Percentiles rank a stretch among this genome's conserved stretches.
Evolutionary conservation across 2,797 vertebrate species (phyloP).

Genomic region (Gambusia yucatana): DNA sequence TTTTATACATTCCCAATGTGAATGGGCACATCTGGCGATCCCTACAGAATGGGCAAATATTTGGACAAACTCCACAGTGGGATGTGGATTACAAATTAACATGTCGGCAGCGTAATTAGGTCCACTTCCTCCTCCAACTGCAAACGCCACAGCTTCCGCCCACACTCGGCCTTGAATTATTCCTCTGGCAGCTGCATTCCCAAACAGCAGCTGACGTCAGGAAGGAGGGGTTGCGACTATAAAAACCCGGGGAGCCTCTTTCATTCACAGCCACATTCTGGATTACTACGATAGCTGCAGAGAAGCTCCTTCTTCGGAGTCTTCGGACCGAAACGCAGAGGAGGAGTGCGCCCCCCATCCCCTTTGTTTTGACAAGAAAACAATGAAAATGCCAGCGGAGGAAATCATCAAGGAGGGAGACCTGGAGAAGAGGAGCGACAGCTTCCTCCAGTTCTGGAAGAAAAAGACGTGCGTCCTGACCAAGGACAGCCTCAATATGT

Average conservation of each 20-base stretch:
- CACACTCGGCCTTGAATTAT: slow-evolving; percentile 71
- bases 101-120: slow-evolving; percentile 50
- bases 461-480: slow-evolving; percentile 95
- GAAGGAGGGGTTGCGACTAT: slow-evolving; percentile 63
- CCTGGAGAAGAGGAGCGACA: slow-evolving; percentile 97
- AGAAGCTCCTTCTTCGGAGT: slow-evolving; percentile 53
- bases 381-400: slow-evolving; percentile 81
- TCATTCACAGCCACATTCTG: slow-evolving; percentile 70
- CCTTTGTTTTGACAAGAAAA: slow-evolving; percentile 11
- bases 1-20: slow-evolving; percentile 16
- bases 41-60: slow-evolving; percentile 52
- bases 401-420: slow-evolving; percentile 90
- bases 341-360: background rate
- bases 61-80: slow-evolving; percentile 43
- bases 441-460: slow-evolving; percentile 96
- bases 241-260: slow-evolving; percentile 41
- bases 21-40: slow-evolving; percentile 40
- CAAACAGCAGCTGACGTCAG: slow-evolving; percentile 72
- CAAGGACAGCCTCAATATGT: slow-evolving; percentile 90
- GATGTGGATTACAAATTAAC: slow-evolving; percentile 75
- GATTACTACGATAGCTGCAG: slow-evolving; percentile 46
- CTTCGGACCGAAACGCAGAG: slow-evolving; percentile 40
- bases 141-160: slow-evolving; percentile 63
- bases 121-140: slow-evolving; percentile 62
- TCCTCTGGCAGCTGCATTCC: slow-evolving; percentile 74